Evolutionary conservation across 2,797 vertebrate genomes (phyloP), one percentile per base, ranked within the genome.

Genomic region (Lepidocolaptes lacrymiger): DNA sequence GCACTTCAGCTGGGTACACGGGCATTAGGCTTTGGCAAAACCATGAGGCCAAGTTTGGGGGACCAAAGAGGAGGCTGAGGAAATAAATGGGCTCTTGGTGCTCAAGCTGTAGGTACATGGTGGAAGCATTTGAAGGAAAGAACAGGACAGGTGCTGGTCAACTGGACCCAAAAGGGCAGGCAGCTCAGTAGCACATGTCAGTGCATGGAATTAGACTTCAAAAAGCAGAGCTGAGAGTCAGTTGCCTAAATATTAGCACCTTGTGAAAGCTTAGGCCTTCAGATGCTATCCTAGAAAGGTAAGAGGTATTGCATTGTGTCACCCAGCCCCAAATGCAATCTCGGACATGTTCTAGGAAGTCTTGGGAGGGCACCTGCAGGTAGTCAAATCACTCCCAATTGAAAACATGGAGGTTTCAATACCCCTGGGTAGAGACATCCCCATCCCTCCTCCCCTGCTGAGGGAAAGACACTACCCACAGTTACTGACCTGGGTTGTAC

Each of bases 401-500:
- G 43, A 81, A 51, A 92, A 5, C 24, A 22, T 6, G 9, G 26
- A 75, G 7, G 17, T 68, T 93, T 68, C 69, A 55, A 43, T 26
- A 63, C 5, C 26, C 8, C 49, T 54, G 20, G 37, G 41, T 5
- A 67, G 26, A 69, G 30, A 75, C 17, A 51, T 21, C 48, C 54
- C 48, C 44, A 23, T 44, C 39, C 77, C 71, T 84, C 63, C 63
- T 62, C 21, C 61, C 51, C 26, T 23, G n/a, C 20, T 55, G 48
- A 67, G 10, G 32, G 30, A 49, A 55, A 76, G 10, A 17, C 7
- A 27, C 27, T 34, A 20, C 63, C 67, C 76, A 76, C 52, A 68
- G 15, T 77, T 95, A 97, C 98, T 93, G 91, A 98, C 98, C 98
- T 98, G 91, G 98, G 98, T 96, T 98, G 98, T 72, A 97, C 97